A percentile compares a stretch with the other conserved stretches of the same genome.
Evolutionary conservation across 2,888 invertebrate genomes (phyloP).

Genomic region (Pterostichus madidus): DNA sequence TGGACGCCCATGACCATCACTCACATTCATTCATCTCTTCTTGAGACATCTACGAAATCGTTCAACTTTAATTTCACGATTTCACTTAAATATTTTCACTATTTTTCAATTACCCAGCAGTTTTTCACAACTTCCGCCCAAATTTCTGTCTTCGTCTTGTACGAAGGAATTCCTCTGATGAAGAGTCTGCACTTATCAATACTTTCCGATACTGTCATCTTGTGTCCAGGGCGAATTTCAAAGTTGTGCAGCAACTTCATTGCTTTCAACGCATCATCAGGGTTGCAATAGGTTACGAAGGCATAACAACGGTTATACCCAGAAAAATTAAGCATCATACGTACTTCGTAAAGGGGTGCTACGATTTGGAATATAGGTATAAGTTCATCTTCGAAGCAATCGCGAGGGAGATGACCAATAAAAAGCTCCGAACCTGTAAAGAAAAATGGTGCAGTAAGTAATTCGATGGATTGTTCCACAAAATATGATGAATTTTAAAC

Average conservation of each 20-base stretch:
- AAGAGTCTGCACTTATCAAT: conserved; percentile 91
- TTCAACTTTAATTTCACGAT: too few relatives aligned
- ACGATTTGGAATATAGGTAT: conserved; percentile 84
- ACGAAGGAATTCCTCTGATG: conserved; percentile 86
- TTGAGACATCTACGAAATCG: too few relatives aligned
- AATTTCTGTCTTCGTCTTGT: not conserved
- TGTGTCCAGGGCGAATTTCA: too few relatives aligned
- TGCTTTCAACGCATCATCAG: conserved; percentile 83
- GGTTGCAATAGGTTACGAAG: conserved; percentile 84
- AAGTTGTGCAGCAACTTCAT: conserved; percentile 73
- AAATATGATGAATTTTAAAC: too few relatives aligned
- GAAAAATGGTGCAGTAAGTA: too few relatives aligned
- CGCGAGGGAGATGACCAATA: conserved; percentile 88
- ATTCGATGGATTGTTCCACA: too few relatives aligned
- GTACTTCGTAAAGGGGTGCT: conserved; percentile 86
- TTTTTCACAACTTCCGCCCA: conserved; percentile 48
- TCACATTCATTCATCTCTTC: too few relatives aligned
- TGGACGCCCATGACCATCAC: too few relatives aligned
- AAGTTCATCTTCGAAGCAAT: conserved; percentile 88
- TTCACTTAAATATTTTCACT: too few relatives aligned
- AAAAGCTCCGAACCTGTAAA: conserved; percentile 86
- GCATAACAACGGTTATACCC: conserved; percentile 90
- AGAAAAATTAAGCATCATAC: conserved; percentile 91
- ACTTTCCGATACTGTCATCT: conserved; percentile 76
- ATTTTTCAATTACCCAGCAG: conserved; percentile 15